Evolutionary conservation across 2,797 vertebrate genomes (phyloP), one percentile per base, ranked within the genome.

Genomic region (Fistularia tabacaria): DNA sequence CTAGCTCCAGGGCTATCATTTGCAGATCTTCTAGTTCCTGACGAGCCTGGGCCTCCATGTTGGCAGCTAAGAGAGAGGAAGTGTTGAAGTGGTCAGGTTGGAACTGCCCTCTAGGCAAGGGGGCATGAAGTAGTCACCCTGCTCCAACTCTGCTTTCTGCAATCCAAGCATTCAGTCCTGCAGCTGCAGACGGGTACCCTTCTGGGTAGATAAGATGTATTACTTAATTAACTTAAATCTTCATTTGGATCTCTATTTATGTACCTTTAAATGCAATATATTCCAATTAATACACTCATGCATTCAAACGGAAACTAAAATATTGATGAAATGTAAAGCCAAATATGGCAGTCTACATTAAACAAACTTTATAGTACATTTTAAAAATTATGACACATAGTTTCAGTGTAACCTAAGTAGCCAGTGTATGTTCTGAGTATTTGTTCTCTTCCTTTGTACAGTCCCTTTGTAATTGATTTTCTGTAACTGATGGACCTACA

Each of bases 21-120:
- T 89, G 81, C 90, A 85, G 79, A 86, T 81, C 80, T 93, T 93
- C 90, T 91, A 92, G 86, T 92, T 93, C 84, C 85, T 82, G 59
- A 90, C 83, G 74, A 92, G 79, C 57, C 70, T 64, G 65, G 88
- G 74, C 66, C 77, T 84, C 86, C 87, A 90, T 63, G 74, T 55
- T 1, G 51, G 68, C 46, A 68, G 75, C n/a, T 41, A 52, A 69
- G 51, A 79, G 76, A 66, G 71, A 63, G 36, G 59, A 56, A 70
- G 47, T 40, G 67, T 69, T 44, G 39, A 55, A 67, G 11, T 52
- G 69, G 55, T 66, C 47, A 1, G 61, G 63, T 36, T 37, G 66
- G 57, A 72, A 57, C 1, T 58, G 62, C 15, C 54, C 59, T 59
- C 62, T 50, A 11, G 70, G 63, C 15, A 55, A 64, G 12, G 62